Conservation (phyloP, 2,113 vertebrate genomes). For the Dromas ardeola region DNA sequence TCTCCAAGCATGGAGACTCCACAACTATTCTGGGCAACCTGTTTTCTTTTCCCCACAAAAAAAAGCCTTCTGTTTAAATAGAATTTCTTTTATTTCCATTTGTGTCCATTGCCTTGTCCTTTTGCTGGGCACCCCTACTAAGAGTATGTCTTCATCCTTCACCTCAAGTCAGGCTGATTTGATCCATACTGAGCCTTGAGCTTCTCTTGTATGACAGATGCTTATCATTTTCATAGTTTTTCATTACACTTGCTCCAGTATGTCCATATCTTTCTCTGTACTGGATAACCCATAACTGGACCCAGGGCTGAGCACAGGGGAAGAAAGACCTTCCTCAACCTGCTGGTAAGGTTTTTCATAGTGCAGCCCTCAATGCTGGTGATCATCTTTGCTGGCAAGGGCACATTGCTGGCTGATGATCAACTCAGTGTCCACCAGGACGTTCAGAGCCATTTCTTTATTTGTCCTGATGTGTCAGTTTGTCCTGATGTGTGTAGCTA, state of each 20-base stretch:
- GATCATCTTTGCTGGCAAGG: neutral
- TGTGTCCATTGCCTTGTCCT: neutral
- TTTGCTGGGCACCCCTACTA: neutral
- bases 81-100: neutral
- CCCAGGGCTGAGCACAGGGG: neutral
- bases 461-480: neutral
- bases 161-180: neutral
- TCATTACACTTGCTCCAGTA: neutral
- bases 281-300: neutral
- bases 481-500: neutral
- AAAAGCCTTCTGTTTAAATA: neutral
- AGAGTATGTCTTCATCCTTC: neutral
- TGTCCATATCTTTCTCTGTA: neutral
- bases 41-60: neutral
- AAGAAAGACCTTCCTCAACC: neutral
- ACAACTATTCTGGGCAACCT: neutral
- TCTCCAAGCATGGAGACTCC: neutral
- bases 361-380: neutral
- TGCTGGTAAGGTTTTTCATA: neutral
- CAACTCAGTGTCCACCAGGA: neutral
- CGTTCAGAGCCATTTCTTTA: neutral
- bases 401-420: neutral
- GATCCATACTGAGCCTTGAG: neutral
- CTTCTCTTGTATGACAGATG: neutral
- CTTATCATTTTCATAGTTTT: neutral